Base-by-base conservation (phyloP, 2,797 vertebrate genomes). In the Lagocephalus sceleratus region DNA sequence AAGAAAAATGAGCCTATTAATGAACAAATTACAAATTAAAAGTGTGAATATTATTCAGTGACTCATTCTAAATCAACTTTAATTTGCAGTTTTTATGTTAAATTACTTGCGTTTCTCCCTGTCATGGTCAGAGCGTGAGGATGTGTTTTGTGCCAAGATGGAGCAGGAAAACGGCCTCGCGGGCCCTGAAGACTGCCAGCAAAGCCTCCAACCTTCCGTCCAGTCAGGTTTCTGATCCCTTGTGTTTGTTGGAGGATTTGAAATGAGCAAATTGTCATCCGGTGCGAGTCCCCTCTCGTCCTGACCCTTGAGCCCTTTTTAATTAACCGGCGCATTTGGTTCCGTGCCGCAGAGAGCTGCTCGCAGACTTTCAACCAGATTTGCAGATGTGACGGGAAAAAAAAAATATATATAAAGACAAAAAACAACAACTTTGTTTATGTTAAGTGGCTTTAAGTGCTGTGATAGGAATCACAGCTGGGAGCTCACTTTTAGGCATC, bases 221-320 rank as follows among this genome's bases (percentile, higher is more conserved):
- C 91, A 88, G 83, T 91, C 91, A 93, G 92, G 90, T 89, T 90
- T 90, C 92, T 89, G 90, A 93, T 92, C 91, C 92, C 90, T 89
- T 90, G 83, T 86, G 88, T 90, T 90, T 85, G 90, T 92, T 91
- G 64, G 88, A 93, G 89, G 82, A 89, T 92, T 87, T 87, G 88
- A 89, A 89, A 89, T 84, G 78, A 90, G 86, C 76, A 74, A 89
- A 91, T 93, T 85, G 87, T 90, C 84, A 73, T 87, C 87, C 85
- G 73, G 89, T 89, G 86, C 90, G 90, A 85, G 90, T 80, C 83
- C 90, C 92, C 92, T 90, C 90, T 88, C 91, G 87, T 89, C 63
- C 17, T 92, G 93, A 92, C 93, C 92, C 91, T 79, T 57, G 57
- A 83, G 88, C 86, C 86, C 86, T 82, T 71, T 79, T 78, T 90